phyloP scores from a whole-genome alignment of 2,113 vertebrate genomes.

The Prinia subflava region DNA sequence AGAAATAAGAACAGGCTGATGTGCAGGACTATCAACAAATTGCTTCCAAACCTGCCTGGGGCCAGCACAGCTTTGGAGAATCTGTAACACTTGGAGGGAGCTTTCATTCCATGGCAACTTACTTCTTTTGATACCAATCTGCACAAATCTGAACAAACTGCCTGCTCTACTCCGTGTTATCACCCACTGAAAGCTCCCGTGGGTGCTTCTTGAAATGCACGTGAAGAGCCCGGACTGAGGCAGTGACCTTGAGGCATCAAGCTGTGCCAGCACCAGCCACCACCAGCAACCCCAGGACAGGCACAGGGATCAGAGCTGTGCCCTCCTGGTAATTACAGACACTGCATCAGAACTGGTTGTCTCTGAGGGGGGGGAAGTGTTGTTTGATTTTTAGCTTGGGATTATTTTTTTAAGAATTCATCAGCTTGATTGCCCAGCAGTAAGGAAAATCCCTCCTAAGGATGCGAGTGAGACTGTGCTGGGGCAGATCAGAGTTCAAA shows the following conservation, averaged over 20 bases:
- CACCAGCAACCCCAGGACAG: not conserved
- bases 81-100: not conserved
- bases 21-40: not conserved
- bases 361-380: not conserved
- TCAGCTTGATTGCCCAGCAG: not conserved
- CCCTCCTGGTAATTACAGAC: not conserved
- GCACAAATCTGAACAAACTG: not conserved
- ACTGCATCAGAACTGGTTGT: not conserved
- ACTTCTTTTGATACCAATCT: not conserved
- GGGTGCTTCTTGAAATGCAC: fast-evolving
- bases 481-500: slow-evolving; percentile 14
- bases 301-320: not conserved
- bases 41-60: not conserved
- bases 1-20: not conserved
- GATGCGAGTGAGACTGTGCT: not conserved
- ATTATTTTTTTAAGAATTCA: not conserved
- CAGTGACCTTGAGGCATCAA: fast-evolving
- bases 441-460: not conserved
- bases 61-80: not conserved
- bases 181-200: not conserved
- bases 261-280: not conserved
- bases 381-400: not conserved
- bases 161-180: not conserved
- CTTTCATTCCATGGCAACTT: not conserved
- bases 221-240: not conserved